Base-by-base conservation (phyloP, 1,140 invertebrate species). In the Zophobas morio region DNA sequence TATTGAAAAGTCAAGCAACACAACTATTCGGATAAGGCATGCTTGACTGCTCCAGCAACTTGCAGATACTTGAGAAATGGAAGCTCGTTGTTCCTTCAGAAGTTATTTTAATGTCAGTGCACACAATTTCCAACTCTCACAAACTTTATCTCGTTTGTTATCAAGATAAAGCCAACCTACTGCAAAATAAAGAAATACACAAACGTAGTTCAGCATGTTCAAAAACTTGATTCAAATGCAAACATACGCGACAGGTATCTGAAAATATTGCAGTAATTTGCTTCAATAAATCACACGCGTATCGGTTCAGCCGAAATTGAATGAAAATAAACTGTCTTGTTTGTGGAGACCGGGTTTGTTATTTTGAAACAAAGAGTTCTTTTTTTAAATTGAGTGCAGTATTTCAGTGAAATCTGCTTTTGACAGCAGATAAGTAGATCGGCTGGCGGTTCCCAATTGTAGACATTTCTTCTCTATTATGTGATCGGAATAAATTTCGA, bases 1-100 rank as follows among this genome's bases (percentile, higher is more conserved):
- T 54, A 73, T 54, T 56, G 71, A 73, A 72, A 72, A 73, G 71
- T 56, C 46, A 73, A 73, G 36, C 49, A 40, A 56, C 39, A n/a
- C 49, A 20, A 73, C 54, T 73, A 56, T 37, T 53, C 39, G 47
- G n/a, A 54, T 71, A 71, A 40, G 6, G 8, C 39, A 53, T 54
- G 70, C 70, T 39, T 54, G 70, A 54, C 53, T 73, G 70, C 70
- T 54, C 33, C 32, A 53, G 32, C 34, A 54, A 73, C 42, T 73
- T 33, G 47, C 6, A 70, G n/a, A 37, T 35, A 71, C 66, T 71
- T 49, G 66, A 71, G 66, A 47, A 71, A 71, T 71, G 49, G 34
- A 35, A 32, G 5, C 42, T 71, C 20, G 63, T 70, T 57, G 54
- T 57, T 57, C 54, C 54, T 34, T 57, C 33, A 20, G 34, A 57